A percentile compares a stretch with the other conserved stretches of the same genome.
Conservation (phyloP, 2,113 vertebrate species). For the Pterocles gutturalis region DNA sequence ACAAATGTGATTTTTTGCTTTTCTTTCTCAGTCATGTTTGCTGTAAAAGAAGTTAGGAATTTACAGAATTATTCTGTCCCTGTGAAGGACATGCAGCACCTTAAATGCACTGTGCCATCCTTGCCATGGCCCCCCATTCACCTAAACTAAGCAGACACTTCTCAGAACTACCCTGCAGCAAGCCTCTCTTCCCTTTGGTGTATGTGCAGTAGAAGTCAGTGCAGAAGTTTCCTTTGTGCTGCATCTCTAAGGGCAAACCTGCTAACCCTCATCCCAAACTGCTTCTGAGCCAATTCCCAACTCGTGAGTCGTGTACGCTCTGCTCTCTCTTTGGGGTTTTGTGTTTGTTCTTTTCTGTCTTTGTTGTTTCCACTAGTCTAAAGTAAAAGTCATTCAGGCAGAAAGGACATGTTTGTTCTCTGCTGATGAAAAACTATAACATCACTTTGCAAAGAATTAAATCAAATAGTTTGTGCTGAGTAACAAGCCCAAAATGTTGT, state of each 20-base stretch:
- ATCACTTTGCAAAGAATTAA: not conserved
- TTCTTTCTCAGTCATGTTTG: accelerated
- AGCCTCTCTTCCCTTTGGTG: not conserved
- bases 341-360: not conserved
- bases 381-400: conserved; percentile 27
- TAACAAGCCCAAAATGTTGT: not conserved
- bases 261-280: not conserved
- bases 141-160: not conserved
- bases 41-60: not conserved
- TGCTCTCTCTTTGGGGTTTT: not conserved
- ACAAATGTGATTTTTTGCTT: not conserved
- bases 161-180: not conserved
- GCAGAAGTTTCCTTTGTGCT: not conserved
- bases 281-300: not conserved
- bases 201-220: not conserved
- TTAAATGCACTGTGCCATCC: not conserved
- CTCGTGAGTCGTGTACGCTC: accelerated
- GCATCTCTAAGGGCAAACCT: not conserved
- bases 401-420: conserved; percentile 7
- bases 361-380: conserved; percentile 7
- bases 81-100: not conserved
- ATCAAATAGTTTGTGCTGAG: not conserved
- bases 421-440: not conserved
- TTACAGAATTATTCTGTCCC: not conserved
- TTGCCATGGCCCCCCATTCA: not conserved